Evolutionary conservation across 1,140 invertebrate species (phyloP), one percentile per base, ranked within the genome.

Genomic region (Drosophila tani): DNA sequence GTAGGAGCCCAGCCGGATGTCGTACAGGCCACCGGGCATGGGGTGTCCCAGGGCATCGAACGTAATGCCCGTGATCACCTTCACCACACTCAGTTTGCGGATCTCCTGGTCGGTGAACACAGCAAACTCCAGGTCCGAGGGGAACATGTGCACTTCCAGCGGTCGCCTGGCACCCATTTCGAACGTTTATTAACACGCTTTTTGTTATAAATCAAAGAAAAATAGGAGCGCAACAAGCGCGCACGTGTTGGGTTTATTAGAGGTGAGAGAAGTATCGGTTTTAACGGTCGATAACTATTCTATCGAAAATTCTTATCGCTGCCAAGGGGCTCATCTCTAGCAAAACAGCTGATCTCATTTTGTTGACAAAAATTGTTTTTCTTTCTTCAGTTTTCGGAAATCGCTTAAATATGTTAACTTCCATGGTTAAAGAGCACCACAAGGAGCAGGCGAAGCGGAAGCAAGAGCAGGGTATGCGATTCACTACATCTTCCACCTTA

Each of bases 31-130:
- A 32, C 96, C 97, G 51, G 94, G 93, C 19, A 96, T 93, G 3
- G 98, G 95, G 94, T 98, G 96, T 1, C 97, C 97, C 47, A 99
- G 94, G 15, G 94, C 93, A 94, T 99, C 98, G 91, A 99, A 98
- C 2, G 97, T 96, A 59, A 96, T 93, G 1, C 96, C 95, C 57
- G 97, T 97, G 2, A 95, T 95, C 24, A 99, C 95, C 93, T 98
- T 96, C 0, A 96, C 94, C 0, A 98, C 97, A 93, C 98, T 98
- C 4, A 99, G 93, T 81, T 96, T 95, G 82, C 94, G 95, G n/a
- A 99, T 96, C 91, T 99, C 98, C 59, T 98, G 95, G 46, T 94
- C 92, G 15, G 95, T 96, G 83, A 97, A 98, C 53, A 97, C 93
- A 1, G 95, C 94, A 87, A 97, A 97, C 63, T 94, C 93, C 32